Conservation (phyloP, 2,113 vertebrate genomes). For the Candoia aspera region DNA sequence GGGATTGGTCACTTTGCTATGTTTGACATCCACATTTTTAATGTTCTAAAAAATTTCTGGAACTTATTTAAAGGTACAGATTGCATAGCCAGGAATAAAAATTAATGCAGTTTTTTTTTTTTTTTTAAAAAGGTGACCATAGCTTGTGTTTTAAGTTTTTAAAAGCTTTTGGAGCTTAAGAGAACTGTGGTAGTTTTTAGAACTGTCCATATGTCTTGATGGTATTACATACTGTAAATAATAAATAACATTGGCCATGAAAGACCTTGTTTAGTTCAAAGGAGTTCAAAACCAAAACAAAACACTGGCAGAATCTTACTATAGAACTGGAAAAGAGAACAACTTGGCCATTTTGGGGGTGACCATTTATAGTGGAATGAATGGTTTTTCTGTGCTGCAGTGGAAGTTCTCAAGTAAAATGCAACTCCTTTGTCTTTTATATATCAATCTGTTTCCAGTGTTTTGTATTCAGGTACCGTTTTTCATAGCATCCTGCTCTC, state of each 20-base stretch:
- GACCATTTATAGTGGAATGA: conserved; percentile 8
- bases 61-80: not conserved
- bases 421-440: conserved; percentile 23
- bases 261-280: not conserved
- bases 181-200: too few species aligned
- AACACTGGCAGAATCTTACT: not conserved
- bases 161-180: too few species aligned
- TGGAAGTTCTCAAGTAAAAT: conserved; percentile 17
- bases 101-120: not conserved
- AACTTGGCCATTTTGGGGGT: not conserved
- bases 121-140: not conserved
- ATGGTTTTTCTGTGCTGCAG: conserved; percentile 3
- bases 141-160: too few species aligned
- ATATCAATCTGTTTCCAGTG: conserved; percentile 8
- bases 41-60: not conserved
- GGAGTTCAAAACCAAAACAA: not conserved
- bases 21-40: not conserved
- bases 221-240: not conserved
- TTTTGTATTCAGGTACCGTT: conserved; percentile 51
- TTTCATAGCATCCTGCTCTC: conserved; percentile 43
- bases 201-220: not conserved
- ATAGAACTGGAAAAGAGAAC: conserved; percentile 4
- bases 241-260: not conserved
- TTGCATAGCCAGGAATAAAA: not conserved
- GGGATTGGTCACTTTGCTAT: not conserved